A percentile compares a stretch with the other conserved stretches of the same genome.
phyloP scores from a whole-genome alignment of 1,140 invertebrate species.

The Calycopis cecrops region DNA sequence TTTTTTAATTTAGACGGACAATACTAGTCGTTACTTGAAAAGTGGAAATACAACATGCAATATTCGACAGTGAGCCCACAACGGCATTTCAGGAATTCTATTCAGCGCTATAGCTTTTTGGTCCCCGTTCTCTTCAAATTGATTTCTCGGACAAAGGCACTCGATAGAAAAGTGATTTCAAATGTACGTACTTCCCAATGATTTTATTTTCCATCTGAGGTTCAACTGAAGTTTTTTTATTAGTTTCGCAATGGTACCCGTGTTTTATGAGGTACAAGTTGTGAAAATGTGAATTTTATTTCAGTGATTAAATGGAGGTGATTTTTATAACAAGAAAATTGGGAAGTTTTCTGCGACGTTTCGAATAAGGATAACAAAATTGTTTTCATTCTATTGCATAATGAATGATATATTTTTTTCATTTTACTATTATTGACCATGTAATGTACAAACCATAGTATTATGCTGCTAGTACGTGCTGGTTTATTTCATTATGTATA shows the following conservation, averaged over 20 bases:
- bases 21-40: background rate
- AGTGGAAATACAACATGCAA: constrained; percentile 9
- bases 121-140: constrained; percentile 10
- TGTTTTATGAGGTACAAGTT: background rate
- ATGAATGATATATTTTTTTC: too few species aligned
- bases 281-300: constrained; percentile 4
- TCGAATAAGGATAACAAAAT: too few species aligned
- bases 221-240: background rate
- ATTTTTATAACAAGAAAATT: too few species aligned
- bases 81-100: constrained; percentile 10
- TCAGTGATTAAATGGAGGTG: too few species aligned
- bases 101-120: constrained; percentile 3
- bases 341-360: too few species aligned
- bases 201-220: constrained; percentile 5
- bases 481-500: too few species aligned
- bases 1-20: too few species aligned
- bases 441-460: too few species aligned
- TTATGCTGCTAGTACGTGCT: too few species aligned
- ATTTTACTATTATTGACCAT: too few species aligned
- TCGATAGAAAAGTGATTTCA: constrained; percentile 9
- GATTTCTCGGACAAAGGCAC: constrained; percentile 8
- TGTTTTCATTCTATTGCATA: too few species aligned
- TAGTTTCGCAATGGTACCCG: background rate
- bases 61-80: background rate
- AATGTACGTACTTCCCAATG: constrained; percentile 5